These are phyloP conservation scores for Pseudobourletiella spinata DNA, from an alignment of 1,140 invertebrate genomes.

Conservation along the genomic window DNA sequence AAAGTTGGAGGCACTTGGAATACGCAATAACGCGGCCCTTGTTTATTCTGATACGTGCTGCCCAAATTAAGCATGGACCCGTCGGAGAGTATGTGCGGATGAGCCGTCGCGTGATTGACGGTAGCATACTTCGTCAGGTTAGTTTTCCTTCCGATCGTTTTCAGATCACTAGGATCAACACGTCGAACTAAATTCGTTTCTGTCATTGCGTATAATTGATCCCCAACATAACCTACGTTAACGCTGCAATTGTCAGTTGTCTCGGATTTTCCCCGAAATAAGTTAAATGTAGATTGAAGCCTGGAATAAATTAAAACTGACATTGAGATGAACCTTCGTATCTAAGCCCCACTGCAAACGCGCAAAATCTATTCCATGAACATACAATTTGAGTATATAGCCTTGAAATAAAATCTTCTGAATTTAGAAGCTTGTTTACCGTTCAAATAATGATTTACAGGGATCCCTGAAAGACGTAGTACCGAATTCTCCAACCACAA, in stretches of 20 bases:
- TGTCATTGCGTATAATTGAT: slow-evolving; percentile 44
- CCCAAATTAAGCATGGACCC: slow-evolving; percentile 42
- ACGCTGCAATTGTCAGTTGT: slow-evolving; percentile 42
- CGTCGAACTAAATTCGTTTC: slow-evolving; percentile 41
- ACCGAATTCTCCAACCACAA: slow-evolving; percentile 44
- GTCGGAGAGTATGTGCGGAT: slow-evolving; percentile 41
- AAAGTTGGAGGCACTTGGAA: slow-evolving; percentile 34
- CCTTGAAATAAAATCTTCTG: neutral
- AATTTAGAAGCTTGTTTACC: slow-evolving; percentile 35
- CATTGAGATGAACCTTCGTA: too few relatives aligned
- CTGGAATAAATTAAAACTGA: too few relatives aligned
- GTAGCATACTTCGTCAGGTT: slow-evolving; percentile 37
- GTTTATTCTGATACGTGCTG: slow-evolving; percentile 15
- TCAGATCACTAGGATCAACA: slow-evolving; percentile 41
- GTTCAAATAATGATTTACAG: slow-evolving; percentile 41
- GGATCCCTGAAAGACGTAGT: slow-evolving; percentile 44
- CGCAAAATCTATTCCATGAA: too few relatives aligned
- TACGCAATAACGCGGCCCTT: slow-evolving; percentile 28
- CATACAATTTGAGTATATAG: too few relatives aligned
- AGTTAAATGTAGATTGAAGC: neutral
- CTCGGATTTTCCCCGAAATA: neutral
- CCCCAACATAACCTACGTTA: slow-evolving; percentile 40
- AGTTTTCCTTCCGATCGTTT: slow-evolving; percentile 39
- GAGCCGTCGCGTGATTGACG: slow-evolving; percentile 39
- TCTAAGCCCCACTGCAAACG: too few relatives aligned